Evolutionary conservation across 1,140 invertebrate genomes (phyloP), one percentile per base, ranked within the genome.

Genomic region (Geopemphigus sp.): DNA sequence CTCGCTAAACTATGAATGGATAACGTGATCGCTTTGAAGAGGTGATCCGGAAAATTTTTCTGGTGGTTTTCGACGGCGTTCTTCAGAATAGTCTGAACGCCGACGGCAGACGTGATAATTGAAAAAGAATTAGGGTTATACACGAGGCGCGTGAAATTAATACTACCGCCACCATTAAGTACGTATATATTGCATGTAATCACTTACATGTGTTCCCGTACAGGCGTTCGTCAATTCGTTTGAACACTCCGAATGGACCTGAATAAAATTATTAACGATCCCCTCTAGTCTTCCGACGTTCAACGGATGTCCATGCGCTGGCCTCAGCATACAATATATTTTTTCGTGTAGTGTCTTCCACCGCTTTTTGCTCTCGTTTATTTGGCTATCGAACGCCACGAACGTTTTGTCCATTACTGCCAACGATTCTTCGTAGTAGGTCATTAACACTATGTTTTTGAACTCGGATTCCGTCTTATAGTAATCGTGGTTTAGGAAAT

Each of bases 371-470:
- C 19, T 17, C 1, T 2, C 5, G 8, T 29, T 17, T 4, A 15
- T 54, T 19, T 72, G 17, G 0, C 15, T 0, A 0, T 8, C 8
- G 24, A 32, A 54, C 10, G 24, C 8, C 1, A 0, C 10, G 10
- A 11, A 78, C 1, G 22, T 1, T 1, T 17, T 10, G 0, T 47
- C 8, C 17, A 78, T 19, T 6, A 0, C n/a, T 5, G 1, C 15
- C 39, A 47, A 14, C 17, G 39, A 47, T 10, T 59, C 57, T 5
- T 78, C 39, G 8, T 78, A 57, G 17, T 63, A 78, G 0, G 56
- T 61, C 14, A 14, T 19, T 10, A 78, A 19, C 8, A 78, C 39
- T 11, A 19, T 3, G n/a, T 78, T 61, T 78, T 78, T 78, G 15
- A 78, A 78, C 8, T 78, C 19, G 19, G 14, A 1, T 29, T 78